Conservation (phyloP, 2,797 vertebrate species). For the Malurus leucopterus region DNA sequence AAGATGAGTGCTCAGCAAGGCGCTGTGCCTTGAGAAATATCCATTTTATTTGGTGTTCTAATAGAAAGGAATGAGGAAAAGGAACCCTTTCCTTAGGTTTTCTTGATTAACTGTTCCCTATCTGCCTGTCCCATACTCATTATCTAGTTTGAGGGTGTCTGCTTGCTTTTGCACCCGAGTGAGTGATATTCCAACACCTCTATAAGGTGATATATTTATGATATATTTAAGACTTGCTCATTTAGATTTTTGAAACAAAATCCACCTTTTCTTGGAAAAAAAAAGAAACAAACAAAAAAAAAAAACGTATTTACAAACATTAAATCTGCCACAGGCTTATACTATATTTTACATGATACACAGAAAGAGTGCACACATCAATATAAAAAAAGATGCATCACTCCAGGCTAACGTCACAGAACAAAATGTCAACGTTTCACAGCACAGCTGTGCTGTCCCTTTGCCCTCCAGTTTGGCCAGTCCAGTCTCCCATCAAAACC, state of each 20-base stretch:
- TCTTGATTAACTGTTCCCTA: slow-evolving; percentile 1
- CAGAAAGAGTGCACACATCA: slow-evolving; percentile 32
- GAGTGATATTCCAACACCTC: slow-evolving; percentile 65
- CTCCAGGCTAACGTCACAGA: slow-evolving; percentile 26
- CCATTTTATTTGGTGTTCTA: slow-evolving; percentile 47
- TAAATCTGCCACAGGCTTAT: slow-evolving; percentile 88
- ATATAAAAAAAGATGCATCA: slow-evolving; percentile 31
- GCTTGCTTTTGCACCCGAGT: slow-evolving; percentile 8
- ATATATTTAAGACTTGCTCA: slow-evolving; percentile 76
- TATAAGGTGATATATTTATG: slow-evolving; percentile 64
- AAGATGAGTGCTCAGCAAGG: slow-evolving; percentile 34
- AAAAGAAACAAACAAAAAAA: not conserved
- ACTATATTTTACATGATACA: slow-evolving; percentile 69
- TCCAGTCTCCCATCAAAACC: not conserved
- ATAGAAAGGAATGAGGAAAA: not conserved
- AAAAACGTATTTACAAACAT: slow-evolving; percentile 84
- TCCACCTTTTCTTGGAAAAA: slow-evolving; percentile 77
- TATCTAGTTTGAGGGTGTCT: not conserved
- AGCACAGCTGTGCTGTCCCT: slow-evolving; percentile 13
- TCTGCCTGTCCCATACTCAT: not conserved
- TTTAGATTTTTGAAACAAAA: slow-evolving; percentile 99
- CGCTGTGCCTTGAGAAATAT: slow-evolving; percentile 30
- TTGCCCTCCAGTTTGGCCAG: not conserved
- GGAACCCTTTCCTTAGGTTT: not conserved
- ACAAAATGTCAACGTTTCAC: slow-evolving; percentile 22